Evolutionary conservation across 1,140 invertebrate genomes (phyloP).

Genomic region (Drosophila rhopaloa): DNA sequence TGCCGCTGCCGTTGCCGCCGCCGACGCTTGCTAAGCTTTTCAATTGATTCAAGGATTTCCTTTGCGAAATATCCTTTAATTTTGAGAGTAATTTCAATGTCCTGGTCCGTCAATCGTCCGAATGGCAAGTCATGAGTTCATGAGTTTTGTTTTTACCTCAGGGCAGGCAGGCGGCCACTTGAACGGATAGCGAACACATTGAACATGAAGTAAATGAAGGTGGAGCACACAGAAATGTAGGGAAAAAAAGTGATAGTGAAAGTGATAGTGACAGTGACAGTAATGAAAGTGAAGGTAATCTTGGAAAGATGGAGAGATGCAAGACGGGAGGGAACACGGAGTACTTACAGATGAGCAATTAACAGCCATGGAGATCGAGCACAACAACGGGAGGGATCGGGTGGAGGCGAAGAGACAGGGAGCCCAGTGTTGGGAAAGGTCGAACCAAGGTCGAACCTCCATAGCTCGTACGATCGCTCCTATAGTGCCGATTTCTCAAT

Average conservation of each 20-base stretch:
- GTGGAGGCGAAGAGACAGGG: background rate
- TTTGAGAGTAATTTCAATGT: conserved; percentile 11
- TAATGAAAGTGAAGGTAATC: no score
- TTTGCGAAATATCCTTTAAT: conserved; percentile 13
- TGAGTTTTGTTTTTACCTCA: conserved; percentile 16
- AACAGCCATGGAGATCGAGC: conserved; percentile 13
- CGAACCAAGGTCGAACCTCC: background rate
- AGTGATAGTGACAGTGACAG: background rate
- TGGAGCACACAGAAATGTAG: conserved; percentile 16
- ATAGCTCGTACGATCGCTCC: background rate
- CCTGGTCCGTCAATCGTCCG: conserved; percentile 25
- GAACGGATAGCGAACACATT: conserved; percentile 34
- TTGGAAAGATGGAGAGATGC: conserved; percentile 1
- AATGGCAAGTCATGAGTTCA: conserved; percentile 57
- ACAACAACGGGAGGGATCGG: conserved; percentile 3
- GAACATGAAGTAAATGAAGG: conserved; percentile 20
- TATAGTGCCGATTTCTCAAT: no score
- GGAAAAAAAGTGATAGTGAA: background rate
- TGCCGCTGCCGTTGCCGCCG: conserved; percentile 55
- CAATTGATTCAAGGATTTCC: conserved; percentile 30
- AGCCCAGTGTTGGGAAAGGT: background rate
- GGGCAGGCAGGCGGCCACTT: conserved; percentile 58
- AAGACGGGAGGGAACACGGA: background rate
- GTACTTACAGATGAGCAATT: background rate
- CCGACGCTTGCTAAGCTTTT: conserved; percentile 37